Evolutionary conservation across 1,140 invertebrate species (phyloP), one percentile per base, ranked within the genome.

Genomic region (Daktulosphaira vitifoliae): DNA sequence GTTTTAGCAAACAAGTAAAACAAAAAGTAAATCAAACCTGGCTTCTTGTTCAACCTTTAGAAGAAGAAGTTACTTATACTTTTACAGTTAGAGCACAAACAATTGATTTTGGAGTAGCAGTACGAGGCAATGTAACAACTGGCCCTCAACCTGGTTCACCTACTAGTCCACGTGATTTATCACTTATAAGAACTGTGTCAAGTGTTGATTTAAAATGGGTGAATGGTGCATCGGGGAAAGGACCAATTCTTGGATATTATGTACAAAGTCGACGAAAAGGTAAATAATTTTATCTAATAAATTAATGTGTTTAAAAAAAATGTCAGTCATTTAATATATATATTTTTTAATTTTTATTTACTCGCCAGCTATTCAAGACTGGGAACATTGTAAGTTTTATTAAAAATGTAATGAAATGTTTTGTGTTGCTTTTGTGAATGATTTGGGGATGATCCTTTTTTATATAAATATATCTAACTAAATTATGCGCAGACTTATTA

Each of bases 111-210:
- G 91, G 91, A 1, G 88, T 87, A 1, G 79, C 85, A 7, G 76
- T 85, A 13, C 81, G 79, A 39, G 86, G 81, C 56, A 93, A 92
- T 75, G 88, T 94, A 4, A 95, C 88, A 6, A 96, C 92, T 1
- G 94, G 93, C 22, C 92, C 93, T n/a, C 93, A 96, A 75, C 81
- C 85, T 72, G 93, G 91, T 37, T 93, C 92, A 0, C 94, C 95
- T 16, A 82, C 81, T 37, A 78, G 83, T 16, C 88, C 89, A 0
- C 84, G 80, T 50, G 82, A 85, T 71, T 80, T 96, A 3, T 78
- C 74, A 16, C 73, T 96, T 3, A 78, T 80, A 11, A 88, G 88
- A 75, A 89, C 88, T 20, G 81, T 87, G n/a, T 88, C 88, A 3
- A 86, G 84, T 71, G 84, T 97, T 37, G 86, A 86, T 70, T 78